Evolutionary conservation across 1,140 invertebrate genomes (phyloP).

Genomic region (Dolichoris vasculosae): DNA sequence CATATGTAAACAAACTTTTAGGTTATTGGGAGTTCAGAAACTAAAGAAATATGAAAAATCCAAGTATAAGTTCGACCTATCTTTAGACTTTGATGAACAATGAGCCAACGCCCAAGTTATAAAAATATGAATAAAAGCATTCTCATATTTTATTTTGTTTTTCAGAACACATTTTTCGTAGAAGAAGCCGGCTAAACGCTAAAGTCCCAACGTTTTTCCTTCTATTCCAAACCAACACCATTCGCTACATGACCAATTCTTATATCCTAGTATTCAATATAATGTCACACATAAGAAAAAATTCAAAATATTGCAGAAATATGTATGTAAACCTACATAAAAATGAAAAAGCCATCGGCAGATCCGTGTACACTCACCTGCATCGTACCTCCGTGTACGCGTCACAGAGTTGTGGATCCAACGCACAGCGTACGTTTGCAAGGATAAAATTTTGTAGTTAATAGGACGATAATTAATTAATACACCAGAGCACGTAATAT

Average conservation of each 20-base stretch:
- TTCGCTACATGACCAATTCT: conserved; percentile 45
- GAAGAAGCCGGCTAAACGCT: conserved; percentile 55
- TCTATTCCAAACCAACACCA: conserved; percentile 70
- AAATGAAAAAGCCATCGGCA: conserved; percentile 54
- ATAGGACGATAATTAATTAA: not conserved
- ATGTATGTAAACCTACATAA: conserved; percentile 26
- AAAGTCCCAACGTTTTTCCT: conserved; percentile 62
- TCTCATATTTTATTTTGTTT: conserved; percentile 57
- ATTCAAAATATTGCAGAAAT: conserved; percentile 10
- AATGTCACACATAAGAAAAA: not conserved
- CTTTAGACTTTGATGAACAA: conserved; percentile 55
- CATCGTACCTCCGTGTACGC: conserved; percentile 71
- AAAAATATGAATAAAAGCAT: conserved; percentile 52
- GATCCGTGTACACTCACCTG: conserved; percentile 70
- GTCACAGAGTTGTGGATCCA: conserved; percentile 61
- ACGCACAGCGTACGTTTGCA: not conserved
- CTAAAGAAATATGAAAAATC: conserved; percentile 62
- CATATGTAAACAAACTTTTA: conserved; percentile 79
- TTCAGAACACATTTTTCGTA: conserved; percentile 55
- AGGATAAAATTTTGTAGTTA: not conserved
- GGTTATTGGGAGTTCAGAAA: conserved; percentile 66
- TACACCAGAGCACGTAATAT: conserved; percentile 23
- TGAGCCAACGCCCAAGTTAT: conserved; percentile 63
- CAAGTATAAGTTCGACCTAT: conserved; percentile 52
- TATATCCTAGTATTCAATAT: not conserved